Evolutionary conservation across 2,797 vertebrate species (phyloP), one percentile per base, ranked within the genome.

Genomic region (Dendrocincla fuliginosa): DNA sequence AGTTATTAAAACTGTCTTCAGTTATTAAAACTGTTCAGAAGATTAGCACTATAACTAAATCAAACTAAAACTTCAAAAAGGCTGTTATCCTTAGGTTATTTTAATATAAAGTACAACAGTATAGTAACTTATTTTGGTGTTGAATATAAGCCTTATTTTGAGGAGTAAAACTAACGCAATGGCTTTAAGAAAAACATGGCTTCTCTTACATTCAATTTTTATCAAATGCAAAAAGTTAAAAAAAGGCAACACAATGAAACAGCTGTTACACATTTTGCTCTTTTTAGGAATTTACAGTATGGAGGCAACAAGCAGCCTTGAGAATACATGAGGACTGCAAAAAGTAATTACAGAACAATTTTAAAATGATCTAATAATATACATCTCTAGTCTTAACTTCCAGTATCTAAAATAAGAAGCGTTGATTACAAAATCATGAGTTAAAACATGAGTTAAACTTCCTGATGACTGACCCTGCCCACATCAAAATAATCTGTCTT

Each of bases 341-440:
- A 94, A 93, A 83, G 44, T 89, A 79, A 93, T 87, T 85, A 77
- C 18, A 81, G 22, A 65, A 93, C 15, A 83, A 71, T 71, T 91
- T 50, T 0, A 76, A 87, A 81, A 65, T 56, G 1, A 67, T 61
- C 75, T 91, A 92, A 87, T 93, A 96, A 93, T 74, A 63, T 5
- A 77, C 6, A 59, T 27, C 84, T 87, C 33, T 57, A 56, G 37
- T 60, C 53, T 65, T 91, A 82, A 77, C 10, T 92, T 93, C 30
- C 27, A 50, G 61, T 61, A 75, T 60, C 37, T 87, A 79, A 88
- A 79, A 61, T 56, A 85, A 67, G 60, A 87, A 73, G 18, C 0
- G 1, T 25, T 82, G 52, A 68, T 84, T 68, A 52, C 33, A 91
- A 33, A 46, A 77, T n/a, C 81, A 76, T 25, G 55, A 81, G 41